These are phyloP conservation scores for Amphiduros pacificus DNA, from an alignment of 2,888 invertebrate genomes.

Conservation along the genomic window DNA sequence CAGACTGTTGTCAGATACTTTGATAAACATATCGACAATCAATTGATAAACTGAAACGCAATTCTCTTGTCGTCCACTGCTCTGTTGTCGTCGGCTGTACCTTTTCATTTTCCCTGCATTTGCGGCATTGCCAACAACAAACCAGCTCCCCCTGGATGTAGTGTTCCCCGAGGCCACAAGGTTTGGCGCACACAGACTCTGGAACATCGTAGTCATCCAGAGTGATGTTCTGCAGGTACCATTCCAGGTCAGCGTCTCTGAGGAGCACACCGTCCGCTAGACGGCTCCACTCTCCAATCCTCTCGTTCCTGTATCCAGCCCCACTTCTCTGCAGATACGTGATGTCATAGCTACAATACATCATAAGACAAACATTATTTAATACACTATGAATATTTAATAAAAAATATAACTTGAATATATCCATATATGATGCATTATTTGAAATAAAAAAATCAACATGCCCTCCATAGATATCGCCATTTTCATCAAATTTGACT, in stretches of 20 bases:
- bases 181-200: constrained; percentile 28
- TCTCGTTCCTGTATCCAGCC: not conserved
- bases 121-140: constrained; percentile 28
- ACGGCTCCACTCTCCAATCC: not conserved
- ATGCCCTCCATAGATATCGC: constrained; percentile 39
- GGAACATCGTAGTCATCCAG: constrained; percentile 2
- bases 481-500: constrained; percentile 39
- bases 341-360: too few relatives aligned
- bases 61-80: too few relatives aligned
- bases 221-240: not conserved
- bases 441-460: too few relatives aligned
- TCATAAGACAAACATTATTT: too few relatives aligned
- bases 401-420: constrained; percentile 9
- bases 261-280: not conserved
- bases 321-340: too few relatives aligned
- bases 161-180: constrained; percentile 23
- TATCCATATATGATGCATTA: not conserved
- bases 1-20: not conserved
- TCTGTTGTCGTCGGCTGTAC: too few relatives aligned
- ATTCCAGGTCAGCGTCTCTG: not conserved
- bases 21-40: too few relatives aligned
- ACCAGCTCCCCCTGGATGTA: constrained; percentile 15
- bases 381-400: too few relatives aligned
- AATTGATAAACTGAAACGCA: too few relatives aligned
- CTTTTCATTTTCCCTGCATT: constrained; percentile 28